Percentiles rank a stretch among this genome's conserved stretches.
These are phyloP conservation scores for Puffinus mauretanicus DNA, from an alignment of 2,113 vertebrate genomes.

Conservation along the genomic window DNA sequence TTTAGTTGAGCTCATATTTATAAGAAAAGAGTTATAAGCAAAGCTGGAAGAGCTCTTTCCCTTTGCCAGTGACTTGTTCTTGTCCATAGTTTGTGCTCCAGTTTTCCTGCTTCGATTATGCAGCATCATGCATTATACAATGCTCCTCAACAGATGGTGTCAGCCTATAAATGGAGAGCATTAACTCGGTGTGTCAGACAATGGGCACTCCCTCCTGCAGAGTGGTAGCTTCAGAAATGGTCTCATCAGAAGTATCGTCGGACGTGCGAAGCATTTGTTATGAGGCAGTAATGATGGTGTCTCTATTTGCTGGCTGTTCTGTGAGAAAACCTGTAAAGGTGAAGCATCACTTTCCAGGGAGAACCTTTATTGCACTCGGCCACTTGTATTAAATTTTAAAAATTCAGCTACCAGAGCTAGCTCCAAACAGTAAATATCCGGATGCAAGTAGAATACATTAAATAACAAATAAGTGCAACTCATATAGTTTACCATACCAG, in stretches of 20 bases:
- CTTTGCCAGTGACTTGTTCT: neutral
- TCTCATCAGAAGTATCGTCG: neutral
- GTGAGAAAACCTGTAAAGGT: neutral
- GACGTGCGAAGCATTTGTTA: neutral
- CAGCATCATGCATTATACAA: conserved; percentile 50
- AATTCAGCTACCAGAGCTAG: neutral
- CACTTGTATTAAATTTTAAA: neutral
- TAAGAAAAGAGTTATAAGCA: neutral
- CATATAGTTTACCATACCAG: neutral
- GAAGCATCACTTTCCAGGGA: neutral
- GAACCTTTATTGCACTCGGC: neutral
- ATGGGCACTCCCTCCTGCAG: neutral
- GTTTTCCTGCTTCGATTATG: conserved; percentile 26
- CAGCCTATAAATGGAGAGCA: conserved; percentile 23
- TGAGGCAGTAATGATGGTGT: neutral
- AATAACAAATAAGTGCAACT: neutral
- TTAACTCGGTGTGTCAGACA: neutral
- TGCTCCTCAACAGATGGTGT: neutral
- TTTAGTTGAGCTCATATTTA: neutral
- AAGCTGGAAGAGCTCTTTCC: neutral
- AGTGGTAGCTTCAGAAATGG: neutral
- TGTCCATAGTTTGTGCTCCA: neutral
- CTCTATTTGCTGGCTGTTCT: neutral
- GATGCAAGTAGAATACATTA: neutral
- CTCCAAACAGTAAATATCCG: neutral